phyloP scores from a whole-genome alignment of 2,113 vertebrate species.

The Microcebus jonahi region DNA sequence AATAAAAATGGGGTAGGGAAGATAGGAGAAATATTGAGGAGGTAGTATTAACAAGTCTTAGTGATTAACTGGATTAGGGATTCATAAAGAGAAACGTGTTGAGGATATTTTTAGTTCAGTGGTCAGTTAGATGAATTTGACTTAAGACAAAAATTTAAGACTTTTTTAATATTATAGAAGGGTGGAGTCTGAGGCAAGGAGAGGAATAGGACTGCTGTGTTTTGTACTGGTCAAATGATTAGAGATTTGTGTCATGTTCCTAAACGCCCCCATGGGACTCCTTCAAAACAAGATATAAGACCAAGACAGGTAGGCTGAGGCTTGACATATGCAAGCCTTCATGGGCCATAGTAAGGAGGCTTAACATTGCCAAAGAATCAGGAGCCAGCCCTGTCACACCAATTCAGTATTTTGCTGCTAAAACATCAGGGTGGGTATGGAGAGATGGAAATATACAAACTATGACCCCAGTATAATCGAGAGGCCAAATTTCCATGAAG shows the following conservation, averaged over 20 bases:
- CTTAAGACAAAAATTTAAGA: not conserved
- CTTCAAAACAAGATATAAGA: not conserved
- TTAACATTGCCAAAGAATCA: not conserved
- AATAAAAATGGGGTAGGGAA: not conserved
- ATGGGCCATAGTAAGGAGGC: not conserved
- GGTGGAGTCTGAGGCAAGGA: not conserved
- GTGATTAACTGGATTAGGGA: not conserved
- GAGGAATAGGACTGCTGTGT: not conserved
- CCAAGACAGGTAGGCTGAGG: not conserved
- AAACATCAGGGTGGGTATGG: not conserved
- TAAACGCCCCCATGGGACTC: not conserved
- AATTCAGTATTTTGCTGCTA: not conserved
- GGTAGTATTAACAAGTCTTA: not conserved
- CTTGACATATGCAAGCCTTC: not conserved
- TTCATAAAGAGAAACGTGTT: conserved; percentile 17
- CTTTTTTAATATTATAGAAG: not conserved
- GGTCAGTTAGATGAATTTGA: not conserved
- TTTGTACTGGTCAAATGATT: not conserved
- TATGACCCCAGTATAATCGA: not conserved
- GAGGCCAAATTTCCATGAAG: not conserved
- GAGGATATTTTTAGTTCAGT: not conserved
- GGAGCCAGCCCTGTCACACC: not conserved
- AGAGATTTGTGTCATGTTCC: not conserved
- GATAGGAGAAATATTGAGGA: not conserved
- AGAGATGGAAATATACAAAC: not conserved